Evolutionary conservation across 2,113 vertebrate species (phyloP), one percentile per base, ranked within the genome.

Genomic region (Amazona vittata): DNA sequence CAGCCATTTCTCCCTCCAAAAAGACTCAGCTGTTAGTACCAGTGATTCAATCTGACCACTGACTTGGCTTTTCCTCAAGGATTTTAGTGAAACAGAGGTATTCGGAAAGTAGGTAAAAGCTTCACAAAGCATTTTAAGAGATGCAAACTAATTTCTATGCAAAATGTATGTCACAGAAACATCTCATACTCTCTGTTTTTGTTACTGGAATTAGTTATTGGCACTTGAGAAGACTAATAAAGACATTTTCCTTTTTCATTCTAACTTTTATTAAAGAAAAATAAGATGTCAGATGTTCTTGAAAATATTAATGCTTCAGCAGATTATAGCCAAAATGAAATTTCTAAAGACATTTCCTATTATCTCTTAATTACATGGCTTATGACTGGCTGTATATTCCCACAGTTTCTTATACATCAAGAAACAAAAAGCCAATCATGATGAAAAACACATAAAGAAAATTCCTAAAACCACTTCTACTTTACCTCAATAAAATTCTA

Each of bases 221-320:
- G n/a, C 43, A 59, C 15, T 49, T 77, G 47, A 83, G 52, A 28
- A 76, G 85, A 86, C 65, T 71, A 89, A 77, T 64, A 69, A 83
- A 17, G 41, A 83, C 47, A 49, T 55, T 77, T 83, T 89, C 6
- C 69, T 44, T 76, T 90, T 82, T 63, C 13, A 46, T 43, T 71
- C 8, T 79, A 26, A n/a, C 70, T 85, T 79, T 82, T 88, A 70
- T 76, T 82, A 60, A 19, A 19, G 63, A 73, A 94, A 92, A 91
- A 84, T 83, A 74, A 69, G 24, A 77, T 68, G 81, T 37, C 57
- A 86, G 37, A 41, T 64, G 6, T 59, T 90, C 59, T 74, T 90
- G 79, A 83, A 69, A 86, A 82, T 76, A 91, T 80, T 83, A 80
- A 86, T 78, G 13, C 24, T 92, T 73, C 75, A 73, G 11, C 81